Percentiles rank a stretch among this genome's conserved stretches.
phyloP scores from a whole-genome alignment of 1,140 invertebrate genomes.

The Bilobella aurantiaca region DNA sequence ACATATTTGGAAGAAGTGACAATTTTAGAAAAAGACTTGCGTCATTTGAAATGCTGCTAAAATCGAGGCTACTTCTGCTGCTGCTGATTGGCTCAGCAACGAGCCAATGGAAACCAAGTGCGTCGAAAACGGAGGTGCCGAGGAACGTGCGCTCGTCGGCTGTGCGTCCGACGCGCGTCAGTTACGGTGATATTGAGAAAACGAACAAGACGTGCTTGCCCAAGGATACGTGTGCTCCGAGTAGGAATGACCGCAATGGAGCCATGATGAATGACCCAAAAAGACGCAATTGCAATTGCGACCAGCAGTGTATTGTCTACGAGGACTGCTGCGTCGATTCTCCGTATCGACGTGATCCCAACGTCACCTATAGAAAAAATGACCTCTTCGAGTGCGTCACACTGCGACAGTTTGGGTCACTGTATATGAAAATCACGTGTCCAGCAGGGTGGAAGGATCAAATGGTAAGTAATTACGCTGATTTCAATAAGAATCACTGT shows the following conservation, averaged over 20 bases:
- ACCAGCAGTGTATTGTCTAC: constrained; percentile 42
- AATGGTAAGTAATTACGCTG: constrained; percentile 24
- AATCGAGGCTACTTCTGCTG: neutral
- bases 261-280: constrained; percentile 39
- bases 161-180: constrained; percentile 29
- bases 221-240: constrained; percentile 33
- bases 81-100: neutral
- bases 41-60: neutral
- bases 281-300: constrained; percentile 46
- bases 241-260: constrained; percentile 31
- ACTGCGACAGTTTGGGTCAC: constrained; percentile 40
- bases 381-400: constrained; percentile 40
- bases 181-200: constrained; percentile 32
- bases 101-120: neutral
- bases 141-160: constrained; percentile 24
- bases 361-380: constrained; percentile 32
- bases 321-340: constrained; percentile 48
- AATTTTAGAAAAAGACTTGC: neutral
- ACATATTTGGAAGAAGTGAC: no score
- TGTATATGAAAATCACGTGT: constrained; percentile 44
- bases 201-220: constrained; percentile 33
- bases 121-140: neutral
- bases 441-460: constrained; percentile 39
- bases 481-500: neutral
- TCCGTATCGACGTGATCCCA: constrained; percentile 30